Conservation (phyloP, 2,888 invertebrate species). For the Resseliella maxima region DNA sequence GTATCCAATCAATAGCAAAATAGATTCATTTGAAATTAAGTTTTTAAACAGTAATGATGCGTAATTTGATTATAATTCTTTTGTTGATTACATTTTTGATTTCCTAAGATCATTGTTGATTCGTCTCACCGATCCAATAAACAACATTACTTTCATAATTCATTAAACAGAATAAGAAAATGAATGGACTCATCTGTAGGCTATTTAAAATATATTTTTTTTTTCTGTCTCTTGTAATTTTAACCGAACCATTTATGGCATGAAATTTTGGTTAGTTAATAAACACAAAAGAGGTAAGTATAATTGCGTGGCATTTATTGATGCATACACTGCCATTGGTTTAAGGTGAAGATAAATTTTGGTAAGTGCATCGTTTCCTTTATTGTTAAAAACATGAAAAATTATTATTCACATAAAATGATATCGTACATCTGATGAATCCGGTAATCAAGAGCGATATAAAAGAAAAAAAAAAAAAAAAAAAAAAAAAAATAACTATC, state of each 20-base stretch:
- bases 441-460: background rate
- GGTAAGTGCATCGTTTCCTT: slow-evolving; percentile 21
- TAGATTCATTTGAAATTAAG: no score
- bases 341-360: background rate
- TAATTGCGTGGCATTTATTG: background rate
- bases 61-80: slow-evolving; percentile 7
- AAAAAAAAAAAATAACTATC: background rate
- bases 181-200: background rate
- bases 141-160: background rate
- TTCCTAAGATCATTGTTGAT: background rate
- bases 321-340: no score
- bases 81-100: background rate
- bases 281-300: no score
- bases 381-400: background rate
- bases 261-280: no score
- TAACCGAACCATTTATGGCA: no score
- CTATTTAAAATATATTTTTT: no score
- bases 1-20: background rate
- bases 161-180: background rate
- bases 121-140: background rate
- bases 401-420: background rate
- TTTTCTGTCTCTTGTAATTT: no score
- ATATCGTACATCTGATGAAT: background rate
- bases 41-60: background rate
- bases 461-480: no score